A percentile compares a stretch with the other conserved stretches of the same genome.
These are phyloP conservation scores for Tetramorium bicarinatum DNA, from an alignment of 2,888 invertebrate species.

Conservation along the genomic window DNA sequence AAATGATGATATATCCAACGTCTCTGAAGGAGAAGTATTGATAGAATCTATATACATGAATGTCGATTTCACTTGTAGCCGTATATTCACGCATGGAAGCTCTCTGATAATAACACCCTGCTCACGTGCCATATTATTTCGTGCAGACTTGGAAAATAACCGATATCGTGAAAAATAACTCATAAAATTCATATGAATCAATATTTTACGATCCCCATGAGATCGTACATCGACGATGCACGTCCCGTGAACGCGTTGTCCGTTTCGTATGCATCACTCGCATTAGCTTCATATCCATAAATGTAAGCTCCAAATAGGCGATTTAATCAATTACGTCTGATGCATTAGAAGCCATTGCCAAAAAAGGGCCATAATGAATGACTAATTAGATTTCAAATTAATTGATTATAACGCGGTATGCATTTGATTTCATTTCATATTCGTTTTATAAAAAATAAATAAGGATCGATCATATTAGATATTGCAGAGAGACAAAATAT, in stretches of 20 bases:
- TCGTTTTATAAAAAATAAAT: not conserved
- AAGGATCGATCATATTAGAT: conserved; percentile 1
- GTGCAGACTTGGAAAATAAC: conserved; percentile 31
- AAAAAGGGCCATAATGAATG: not conserved
- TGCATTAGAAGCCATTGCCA: not conserved
- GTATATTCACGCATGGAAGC: conserved; percentile 5
- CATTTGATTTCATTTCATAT: not conserved
- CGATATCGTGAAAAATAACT: conserved; percentile 27
- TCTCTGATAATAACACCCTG: conserved; percentile 29
- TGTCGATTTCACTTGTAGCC: conserved; percentile 18
- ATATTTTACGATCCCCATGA: conserved; percentile 17
- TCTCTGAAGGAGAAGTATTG: conserved; percentile 7
- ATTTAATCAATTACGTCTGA: conserved; percentile 23
- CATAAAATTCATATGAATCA: conserved; percentile 41
- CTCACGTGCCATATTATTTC: not conserved
- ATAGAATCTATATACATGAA: conserved; percentile 17
- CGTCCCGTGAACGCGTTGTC: conserved; percentile 7
- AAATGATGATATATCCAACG: conserved; percentile 6
- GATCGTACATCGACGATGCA: conserved; percentile 3
- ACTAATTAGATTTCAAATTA: not conserved
- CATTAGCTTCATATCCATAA: conserved; percentile 17
- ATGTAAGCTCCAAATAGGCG: conserved; percentile 7
- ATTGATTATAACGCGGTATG: not conserved
- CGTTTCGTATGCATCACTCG: not conserved
- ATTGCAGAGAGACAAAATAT: conserved; percentile 1